A percentile compares a stretch with the other conserved stretches of the same genome.
phyloP scores from a whole-genome alignment of 2,113 vertebrate species.

The Trogon melanurus region DNA sequence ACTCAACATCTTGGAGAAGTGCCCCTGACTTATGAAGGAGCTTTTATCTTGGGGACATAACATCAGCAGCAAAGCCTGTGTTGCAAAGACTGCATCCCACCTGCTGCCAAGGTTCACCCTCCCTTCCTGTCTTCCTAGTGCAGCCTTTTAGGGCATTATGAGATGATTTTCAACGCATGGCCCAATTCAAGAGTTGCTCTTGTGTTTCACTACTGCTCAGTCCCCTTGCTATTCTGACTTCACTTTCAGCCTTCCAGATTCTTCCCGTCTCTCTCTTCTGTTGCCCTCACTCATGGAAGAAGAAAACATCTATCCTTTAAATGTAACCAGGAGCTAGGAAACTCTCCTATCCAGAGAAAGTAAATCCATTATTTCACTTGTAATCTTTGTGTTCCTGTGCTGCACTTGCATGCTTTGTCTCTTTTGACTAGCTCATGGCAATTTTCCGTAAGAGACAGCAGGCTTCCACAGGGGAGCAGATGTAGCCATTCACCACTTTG shows the following conservation, averaged over 20 bases:
- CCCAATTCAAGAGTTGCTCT: neutral
- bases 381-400: neutral
- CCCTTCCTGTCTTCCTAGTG: neutral
- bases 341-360: neutral
- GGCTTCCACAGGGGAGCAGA: neutral
- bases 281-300: neutral
- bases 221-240: neutral
- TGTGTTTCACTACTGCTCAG: neutral
- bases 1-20: neutral
- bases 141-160: neutral
- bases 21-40: neutral
- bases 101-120: neutral
- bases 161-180: neutral
- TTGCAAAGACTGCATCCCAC: neutral
- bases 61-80: neutral
- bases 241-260: neutral
- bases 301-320: neutral
- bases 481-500: neutral
- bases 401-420: neutral
- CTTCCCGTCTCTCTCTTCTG: neutral
- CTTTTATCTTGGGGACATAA: neutral
- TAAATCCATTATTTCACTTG: neutral
- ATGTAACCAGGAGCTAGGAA: neutral
- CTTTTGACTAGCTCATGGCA: neutral
- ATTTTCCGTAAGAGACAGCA: neutral